These are phyloP conservation scores for Zonotrichia albicollis DNA, from an alignment of 2,797 vertebrate species.

Conservation along the genomic window DNA sequence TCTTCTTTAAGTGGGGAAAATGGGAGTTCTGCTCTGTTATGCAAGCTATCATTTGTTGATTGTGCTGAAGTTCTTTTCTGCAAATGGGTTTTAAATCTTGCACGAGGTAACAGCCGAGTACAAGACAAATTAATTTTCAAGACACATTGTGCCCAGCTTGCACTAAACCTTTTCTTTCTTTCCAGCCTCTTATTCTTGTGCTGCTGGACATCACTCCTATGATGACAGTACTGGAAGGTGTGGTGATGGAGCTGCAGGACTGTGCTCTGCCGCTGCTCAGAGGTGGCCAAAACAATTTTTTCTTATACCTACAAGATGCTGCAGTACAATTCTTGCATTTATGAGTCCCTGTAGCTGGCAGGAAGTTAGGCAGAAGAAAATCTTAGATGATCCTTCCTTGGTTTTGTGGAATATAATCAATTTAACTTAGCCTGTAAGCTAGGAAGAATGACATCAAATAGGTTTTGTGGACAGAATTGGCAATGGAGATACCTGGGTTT, in stretches of 20 bases:
- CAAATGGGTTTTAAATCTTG: background rate
- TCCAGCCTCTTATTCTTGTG: slow-evolving; percentile 86
- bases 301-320: background rate
- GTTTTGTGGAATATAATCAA: background rate
- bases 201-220: slow-evolving; percentile 93
- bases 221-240: slow-evolving; percentile 90
- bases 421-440: background rate
- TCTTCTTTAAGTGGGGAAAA: background rate
- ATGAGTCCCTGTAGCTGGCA: background rate
- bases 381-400: background rate
- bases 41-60: background rate
- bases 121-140: background rate
- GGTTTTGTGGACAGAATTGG: background rate
- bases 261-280: slow-evolving; percentile 91
- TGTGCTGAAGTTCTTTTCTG: background rate
- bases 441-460: background rate
- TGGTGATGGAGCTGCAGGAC: slow-evolving; percentile 97
- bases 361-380: background rate
- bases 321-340: background rate
- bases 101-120: background rate
- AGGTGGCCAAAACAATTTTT: slow-evolving; percentile 75
- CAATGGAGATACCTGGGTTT: background rate
- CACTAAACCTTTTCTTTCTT: slow-evolving; percentile 10
- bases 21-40: background rate
- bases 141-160: background rate